Percentiles rank a stretch among this genome's conserved stretches.
Evolutionary conservation across 2,113 vertebrate genomes (phyloP).

Genomic region (Rhodinocichla rosea): DNA sequence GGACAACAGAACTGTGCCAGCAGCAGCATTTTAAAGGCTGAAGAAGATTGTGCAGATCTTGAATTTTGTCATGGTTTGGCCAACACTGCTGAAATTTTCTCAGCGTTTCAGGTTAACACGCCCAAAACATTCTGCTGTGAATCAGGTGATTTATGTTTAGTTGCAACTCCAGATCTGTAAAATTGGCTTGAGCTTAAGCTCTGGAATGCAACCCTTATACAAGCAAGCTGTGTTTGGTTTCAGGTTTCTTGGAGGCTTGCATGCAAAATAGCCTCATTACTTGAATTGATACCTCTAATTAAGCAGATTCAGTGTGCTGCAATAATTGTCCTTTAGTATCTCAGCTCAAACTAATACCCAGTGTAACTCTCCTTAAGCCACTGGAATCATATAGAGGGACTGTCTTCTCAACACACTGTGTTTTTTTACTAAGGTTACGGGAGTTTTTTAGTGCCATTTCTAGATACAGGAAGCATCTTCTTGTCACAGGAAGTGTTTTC

Average conservation of each 20-base stretch:
- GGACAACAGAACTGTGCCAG: not conserved
- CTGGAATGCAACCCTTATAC: constrained; percentile 19
- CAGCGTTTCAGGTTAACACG: not conserved
- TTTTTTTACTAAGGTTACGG: not conserved
- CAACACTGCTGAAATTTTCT: not conserved
- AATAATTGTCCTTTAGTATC: not conserved
- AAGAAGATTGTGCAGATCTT: not conserved
- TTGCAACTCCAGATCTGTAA: not conserved
- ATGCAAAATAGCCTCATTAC: not conserved
- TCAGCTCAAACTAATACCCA: not conserved
- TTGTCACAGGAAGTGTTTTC: not conserved
- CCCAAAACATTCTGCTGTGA: not conserved
- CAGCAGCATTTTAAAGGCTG: not conserved
- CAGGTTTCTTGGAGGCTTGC: not conserved
- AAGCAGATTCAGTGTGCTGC: not conserved
- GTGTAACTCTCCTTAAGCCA: not conserved
- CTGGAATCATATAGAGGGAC: not conserved
- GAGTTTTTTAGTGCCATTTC: not conserved
- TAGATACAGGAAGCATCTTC: not conserved
- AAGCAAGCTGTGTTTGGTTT: constrained; percentile 11
- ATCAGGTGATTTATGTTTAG: constrained; percentile 35
- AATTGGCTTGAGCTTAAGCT: not conserved
- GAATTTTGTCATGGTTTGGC: not conserved
- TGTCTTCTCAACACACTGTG: not conserved
- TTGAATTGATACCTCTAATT: not conserved